A percentile compares a stretch with the other conserved stretches of the same genome.
phyloP scores from a whole-genome alignment of 1,140 invertebrate genomes.

The Zaprionus lachaisei region DNA sequence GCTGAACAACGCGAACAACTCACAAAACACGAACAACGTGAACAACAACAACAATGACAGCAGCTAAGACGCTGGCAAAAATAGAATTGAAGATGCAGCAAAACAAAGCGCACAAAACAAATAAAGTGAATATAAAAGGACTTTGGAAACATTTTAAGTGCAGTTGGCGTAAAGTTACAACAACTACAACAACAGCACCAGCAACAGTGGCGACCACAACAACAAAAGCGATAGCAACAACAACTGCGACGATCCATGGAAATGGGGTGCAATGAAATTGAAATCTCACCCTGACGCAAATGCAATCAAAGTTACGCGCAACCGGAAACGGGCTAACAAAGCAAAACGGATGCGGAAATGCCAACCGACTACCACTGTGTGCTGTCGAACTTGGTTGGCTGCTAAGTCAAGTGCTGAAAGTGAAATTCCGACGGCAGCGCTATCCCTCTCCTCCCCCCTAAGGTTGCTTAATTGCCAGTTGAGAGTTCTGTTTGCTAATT shows the following conservation, averaged over 20 bases:
- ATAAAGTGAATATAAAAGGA: slow-evolving; percentile 59
- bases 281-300: slow-evolving; percentile 60
- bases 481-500: slow-evolving; percentile 23
- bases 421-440: slow-evolving; percentile 18
- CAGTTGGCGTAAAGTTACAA: slow-evolving; percentile 46
- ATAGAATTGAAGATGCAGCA: slow-evolving; percentile 57
- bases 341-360: slow-evolving; percentile 73
- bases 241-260: slow-evolving; percentile 29
- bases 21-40: slow-evolving; percentile 1
- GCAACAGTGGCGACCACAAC: slow-evolving; percentile 19
- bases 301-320: slow-evolving; percentile 46
- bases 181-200: slow-evolving; percentile 32
- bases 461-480: slow-evolving; percentile 24
- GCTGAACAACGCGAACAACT: not conserved
- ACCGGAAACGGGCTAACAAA: slow-evolving; percentile 68
- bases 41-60: slow-evolving; percentile 22
- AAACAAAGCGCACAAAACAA: slow-evolving; percentile 46
- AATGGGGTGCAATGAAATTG: slow-evolving; percentile 74
- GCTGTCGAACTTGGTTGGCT: slow-evolving; percentile 59
- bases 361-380: slow-evolving; percentile 51
- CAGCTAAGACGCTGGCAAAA: slow-evolving; percentile 48
- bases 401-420: slow-evolving; percentile 29
- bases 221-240: slow-evolving; percentile 1
- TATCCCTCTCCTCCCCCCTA: not conserved
- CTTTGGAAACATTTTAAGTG: slow-evolving; percentile 79